Evolutionary conservation across 1,140 invertebrate genomes (phyloP), one percentile per base, ranked within the genome.

Genomic region (Eulimnadia texana): DNA sequence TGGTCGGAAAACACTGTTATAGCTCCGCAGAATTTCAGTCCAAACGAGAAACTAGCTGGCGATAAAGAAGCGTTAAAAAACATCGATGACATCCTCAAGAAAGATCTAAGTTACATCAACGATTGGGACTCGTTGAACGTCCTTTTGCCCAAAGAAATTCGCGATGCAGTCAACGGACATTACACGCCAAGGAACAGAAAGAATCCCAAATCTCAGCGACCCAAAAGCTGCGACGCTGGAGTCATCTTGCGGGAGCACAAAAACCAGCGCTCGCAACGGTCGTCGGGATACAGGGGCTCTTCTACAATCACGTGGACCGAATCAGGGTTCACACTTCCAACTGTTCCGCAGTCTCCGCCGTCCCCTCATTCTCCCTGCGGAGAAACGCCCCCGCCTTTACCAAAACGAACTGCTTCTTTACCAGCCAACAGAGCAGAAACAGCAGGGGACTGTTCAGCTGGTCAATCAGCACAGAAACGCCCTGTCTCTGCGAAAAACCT

Each of bases 101-200:
- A 86, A 62, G 72, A 72, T 53, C 83, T 92, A 63, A 80, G 80
- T 23, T 88, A 93, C 67, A 83, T 94, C 10, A 80, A 82, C 68
- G 91, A 95, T 70, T 94, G 90, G 90, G 87, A 92, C 68, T 93
- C 88, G 0, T 74, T 95, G 33, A 89, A 86, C 62, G 84, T 93
- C 57, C 75, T 95, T 20, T 70, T 95, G 49, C 91, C 90, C 0
- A 67, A 69, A 63, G 64, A 82, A 64, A 70, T 86, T 52, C 69
- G 90, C 58, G 78, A 84, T 58, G 84, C 88, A 71, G 78, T 88
- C 66, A 86, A 85, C 11, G 85, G 89, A 76, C 77, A 80, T 42
- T 42, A 42, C 33, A 16, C 16, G 16, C 33, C 33, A 6, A 6
- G 33, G 6, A 42, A 16, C 33, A 42, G 70, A 74, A 76, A 63